These are phyloP conservation scores for Epinotia demarniana DNA, from an alignment of 2,888 invertebrate species.

Conservation along the genomic window DNA sequence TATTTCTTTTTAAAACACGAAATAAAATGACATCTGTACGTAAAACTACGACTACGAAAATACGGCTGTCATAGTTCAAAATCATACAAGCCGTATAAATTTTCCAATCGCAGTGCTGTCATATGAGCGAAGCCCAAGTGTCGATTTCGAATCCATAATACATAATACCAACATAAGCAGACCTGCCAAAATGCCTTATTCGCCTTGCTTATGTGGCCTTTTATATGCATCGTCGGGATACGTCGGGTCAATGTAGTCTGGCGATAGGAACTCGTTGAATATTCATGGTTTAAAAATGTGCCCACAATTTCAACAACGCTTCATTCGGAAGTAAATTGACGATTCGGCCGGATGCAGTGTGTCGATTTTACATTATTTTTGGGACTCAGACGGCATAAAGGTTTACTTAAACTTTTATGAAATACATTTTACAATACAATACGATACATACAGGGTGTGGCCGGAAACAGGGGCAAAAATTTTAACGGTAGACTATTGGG, in stretches of 20 bases:
- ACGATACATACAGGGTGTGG: too few species aligned
- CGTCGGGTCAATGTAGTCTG: constrained; percentile 12
- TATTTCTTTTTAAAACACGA: too few species aligned
- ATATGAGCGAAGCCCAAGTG: constrained; percentile 29
- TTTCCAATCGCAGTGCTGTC: constrained; percentile 8
- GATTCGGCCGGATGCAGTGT: background rate
- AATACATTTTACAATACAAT: too few species aligned
- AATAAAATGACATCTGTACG: too few species aligned
- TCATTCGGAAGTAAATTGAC: constrained; percentile 21
- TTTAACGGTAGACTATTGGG: too few species aligned
- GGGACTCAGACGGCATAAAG: background rate
- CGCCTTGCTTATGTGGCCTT: background rate
- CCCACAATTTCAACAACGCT: constrained; percentile 32
- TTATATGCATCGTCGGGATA: background rate
- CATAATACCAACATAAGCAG: constrained; percentile 11
- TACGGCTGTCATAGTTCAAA: background rate
- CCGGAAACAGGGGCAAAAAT: too few species aligned
- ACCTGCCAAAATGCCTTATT: constrained; percentile 7
- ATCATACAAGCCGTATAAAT: constrained; percentile 11
- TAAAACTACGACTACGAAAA: too few species aligned
- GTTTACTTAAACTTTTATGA: too few species aligned
- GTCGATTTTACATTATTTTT: constrained; percentile 5
- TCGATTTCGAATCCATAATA: constrained; percentile 34
- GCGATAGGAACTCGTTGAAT: constrained; percentile 29
- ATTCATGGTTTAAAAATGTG: constrained; percentile 39